These are phyloP conservation scores for Siniperca knerii DNA, from an alignment of 2,113 vertebrate species.

Conservation along the genomic window DNA sequence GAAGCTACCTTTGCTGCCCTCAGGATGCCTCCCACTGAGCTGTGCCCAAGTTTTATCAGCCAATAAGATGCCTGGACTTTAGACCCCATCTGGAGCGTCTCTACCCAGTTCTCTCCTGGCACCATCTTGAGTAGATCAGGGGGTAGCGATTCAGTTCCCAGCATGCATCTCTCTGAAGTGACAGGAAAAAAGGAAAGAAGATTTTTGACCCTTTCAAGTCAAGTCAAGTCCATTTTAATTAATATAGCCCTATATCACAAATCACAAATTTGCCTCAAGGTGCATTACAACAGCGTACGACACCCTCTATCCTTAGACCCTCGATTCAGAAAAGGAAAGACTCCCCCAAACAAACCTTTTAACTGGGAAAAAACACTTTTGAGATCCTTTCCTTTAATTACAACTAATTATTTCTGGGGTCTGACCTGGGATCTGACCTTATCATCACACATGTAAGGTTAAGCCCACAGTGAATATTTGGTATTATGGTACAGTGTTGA, in stretches of 20 bases:
- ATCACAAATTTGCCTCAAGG: too few species aligned
- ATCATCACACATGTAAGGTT: constrained; percentile 11
- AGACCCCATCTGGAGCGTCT: constrained; percentile 56
- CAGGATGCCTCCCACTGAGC: background rate
- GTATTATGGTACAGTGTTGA: background rate
- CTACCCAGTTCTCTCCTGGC: background rate
- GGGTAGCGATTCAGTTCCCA: background rate
- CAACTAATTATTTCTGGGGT: background rate
- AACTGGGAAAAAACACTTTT: background rate
- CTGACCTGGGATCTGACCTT: background rate
- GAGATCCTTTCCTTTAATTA: background rate
- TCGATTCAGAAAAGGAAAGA: too few species aligned
- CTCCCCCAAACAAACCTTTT: too few species aligned
- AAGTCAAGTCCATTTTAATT: too few species aligned
- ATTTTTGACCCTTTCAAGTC: background rate
- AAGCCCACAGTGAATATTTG: background rate
- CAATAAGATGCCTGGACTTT: constrained; percentile 25
- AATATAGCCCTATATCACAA: too few species aligned
- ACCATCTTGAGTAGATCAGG: background rate
- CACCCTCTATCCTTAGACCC: too few species aligned
- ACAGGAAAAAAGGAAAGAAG: background rate
- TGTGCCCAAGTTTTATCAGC: constrained; percentile 4
- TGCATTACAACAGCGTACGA: too few species aligned
- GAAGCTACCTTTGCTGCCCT: background rate
- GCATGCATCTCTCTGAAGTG: background rate